phyloP scores from a whole-genome alignment of 2,888 invertebrate genomes.

The Julus scandinavius region DNA sequence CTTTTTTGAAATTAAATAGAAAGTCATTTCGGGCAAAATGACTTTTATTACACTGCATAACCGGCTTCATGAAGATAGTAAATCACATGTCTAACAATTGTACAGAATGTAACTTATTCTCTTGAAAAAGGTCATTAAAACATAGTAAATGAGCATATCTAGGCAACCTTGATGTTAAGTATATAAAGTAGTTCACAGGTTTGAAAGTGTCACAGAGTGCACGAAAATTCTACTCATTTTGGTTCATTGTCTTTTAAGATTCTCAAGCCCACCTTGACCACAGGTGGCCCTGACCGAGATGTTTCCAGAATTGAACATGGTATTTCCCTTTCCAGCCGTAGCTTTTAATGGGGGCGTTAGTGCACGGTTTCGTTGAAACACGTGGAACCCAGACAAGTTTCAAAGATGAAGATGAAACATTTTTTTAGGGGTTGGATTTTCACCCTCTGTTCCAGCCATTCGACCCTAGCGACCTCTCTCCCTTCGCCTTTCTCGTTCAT shows the following conservation, averaged over 20 bases:
- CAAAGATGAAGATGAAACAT: constrained; percentile 29
- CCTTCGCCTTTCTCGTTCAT: background rate
- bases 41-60: too few species aligned
- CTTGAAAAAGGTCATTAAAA: too few species aligned
- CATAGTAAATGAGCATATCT: too few species aligned
- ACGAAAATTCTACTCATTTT: background rate
- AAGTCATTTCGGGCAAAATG: too few species aligned
- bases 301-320: background rate
- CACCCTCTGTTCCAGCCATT: constrained; percentile 29
- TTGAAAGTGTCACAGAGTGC: too few species aligned
- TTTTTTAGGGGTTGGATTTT: background rate
- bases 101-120: too few species aligned
- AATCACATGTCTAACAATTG: too few species aligned
- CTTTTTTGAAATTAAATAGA: too few species aligned
- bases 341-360: background rate
- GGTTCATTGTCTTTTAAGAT: background rate
- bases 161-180: too few species aligned
- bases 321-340: background rate
- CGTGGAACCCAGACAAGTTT: background rate
- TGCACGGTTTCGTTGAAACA: background rate
- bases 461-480: constrained; percentile 35
- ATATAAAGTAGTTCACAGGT: too few species aligned
- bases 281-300: constrained; percentile 20
- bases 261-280: background rate
- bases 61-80: too few species aligned